Evolutionary conservation across 2,797 vertebrate genomes (phyloP).

Genomic region (Orestias chungarensis): DNA sequence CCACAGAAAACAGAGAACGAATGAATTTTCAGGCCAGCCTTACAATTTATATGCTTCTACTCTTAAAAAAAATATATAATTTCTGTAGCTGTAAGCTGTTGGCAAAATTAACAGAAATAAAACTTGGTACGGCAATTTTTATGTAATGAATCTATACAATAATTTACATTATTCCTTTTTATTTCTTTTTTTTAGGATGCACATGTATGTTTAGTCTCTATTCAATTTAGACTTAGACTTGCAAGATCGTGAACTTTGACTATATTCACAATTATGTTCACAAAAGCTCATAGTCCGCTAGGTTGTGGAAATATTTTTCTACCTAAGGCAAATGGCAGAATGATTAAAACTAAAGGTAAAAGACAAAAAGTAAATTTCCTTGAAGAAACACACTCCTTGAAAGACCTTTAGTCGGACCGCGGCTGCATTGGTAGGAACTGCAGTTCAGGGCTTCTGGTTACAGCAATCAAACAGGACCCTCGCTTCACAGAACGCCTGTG

Average conservation of each 20-base stretch:
- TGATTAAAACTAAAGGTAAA: neutral
- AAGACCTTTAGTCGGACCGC: slow-evolving; percentile 25
- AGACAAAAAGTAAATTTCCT: neutral
- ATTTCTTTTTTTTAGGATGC: neutral
- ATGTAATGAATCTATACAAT: neutral
- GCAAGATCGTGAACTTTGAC: neutral
- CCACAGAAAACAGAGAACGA: too few relatives aligned
- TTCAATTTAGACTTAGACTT: neutral
- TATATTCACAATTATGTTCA: neutral
- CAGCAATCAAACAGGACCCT: slow-evolving; percentile 37
- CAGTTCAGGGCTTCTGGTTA: slow-evolving; percentile 34
- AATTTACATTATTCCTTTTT: neutral
- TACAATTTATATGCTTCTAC: too few relatives aligned
- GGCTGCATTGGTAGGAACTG: slow-evolving; percentile 25
- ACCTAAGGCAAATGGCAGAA: neutral
- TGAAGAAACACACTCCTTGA: slow-evolving; percentile 18
- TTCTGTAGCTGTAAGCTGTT: neutral
- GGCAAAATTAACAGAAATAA: neutral
- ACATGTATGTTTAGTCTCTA: neutral
- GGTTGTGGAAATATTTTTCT: neutral
- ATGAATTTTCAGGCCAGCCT: too few relatives aligned
- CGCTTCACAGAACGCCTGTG: slow-evolving; percentile 38
- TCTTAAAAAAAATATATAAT: too few relatives aligned
- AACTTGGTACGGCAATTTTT: neutral
- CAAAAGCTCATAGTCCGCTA: neutral